phyloP scores from a whole-genome alignment of 1,140 invertebrate genomes.

The Ceratitis capitata region DNA sequence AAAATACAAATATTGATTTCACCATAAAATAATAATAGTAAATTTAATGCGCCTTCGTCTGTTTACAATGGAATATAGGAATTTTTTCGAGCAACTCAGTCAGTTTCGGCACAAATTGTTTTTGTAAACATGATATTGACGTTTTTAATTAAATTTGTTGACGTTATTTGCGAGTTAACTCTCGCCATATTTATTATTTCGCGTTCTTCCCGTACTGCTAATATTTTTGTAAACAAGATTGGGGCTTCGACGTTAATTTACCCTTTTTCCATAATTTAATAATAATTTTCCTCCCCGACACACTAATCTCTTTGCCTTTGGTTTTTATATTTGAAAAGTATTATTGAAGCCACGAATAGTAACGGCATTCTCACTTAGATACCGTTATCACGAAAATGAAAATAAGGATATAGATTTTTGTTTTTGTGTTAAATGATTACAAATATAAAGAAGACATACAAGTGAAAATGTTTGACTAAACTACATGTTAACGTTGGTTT shows the following conservation, averaged over 20 bases:
- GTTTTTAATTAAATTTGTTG: background rate
- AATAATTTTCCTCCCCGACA: too few relatives aligned
- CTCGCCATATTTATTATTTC: slow-evolving; percentile 14
- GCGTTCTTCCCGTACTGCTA: slow-evolving; percentile 11
- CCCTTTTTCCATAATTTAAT: slow-evolving; percentile 30
- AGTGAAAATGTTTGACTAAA: too few relatives aligned
- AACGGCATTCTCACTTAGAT: too few relatives aligned
- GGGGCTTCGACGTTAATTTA: slow-evolving; percentile 31
- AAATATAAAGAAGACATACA: too few relatives aligned
- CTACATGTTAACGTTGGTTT: too few relatives aligned
- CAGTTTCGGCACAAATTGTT: slow-evolving; percentile 37
- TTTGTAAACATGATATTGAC: background rate
- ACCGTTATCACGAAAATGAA: too few relatives aligned
- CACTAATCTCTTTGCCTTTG: too few relatives aligned
- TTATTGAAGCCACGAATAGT: too few relatives aligned
- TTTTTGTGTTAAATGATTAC: too few relatives aligned
- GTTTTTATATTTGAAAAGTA: too few relatives aligned
- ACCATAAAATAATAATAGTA: slow-evolving; percentile 50
- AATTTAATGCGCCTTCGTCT: slow-evolving; percentile 42
- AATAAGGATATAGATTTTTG: too few relatives aligned
- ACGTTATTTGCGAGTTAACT: background rate
- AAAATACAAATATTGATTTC: slow-evolving; percentile 51
- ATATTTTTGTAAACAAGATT: slow-evolving; percentile 5
- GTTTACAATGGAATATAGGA: slow-evolving; percentile 31
- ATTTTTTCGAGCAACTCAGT: slow-evolving; percentile 34